A percentile compares a stretch with the other conserved stretches of the same genome.
Conservation (phyloP, 2,797 vertebrate genomes). For the Premnoplex brunnescens region DNA sequence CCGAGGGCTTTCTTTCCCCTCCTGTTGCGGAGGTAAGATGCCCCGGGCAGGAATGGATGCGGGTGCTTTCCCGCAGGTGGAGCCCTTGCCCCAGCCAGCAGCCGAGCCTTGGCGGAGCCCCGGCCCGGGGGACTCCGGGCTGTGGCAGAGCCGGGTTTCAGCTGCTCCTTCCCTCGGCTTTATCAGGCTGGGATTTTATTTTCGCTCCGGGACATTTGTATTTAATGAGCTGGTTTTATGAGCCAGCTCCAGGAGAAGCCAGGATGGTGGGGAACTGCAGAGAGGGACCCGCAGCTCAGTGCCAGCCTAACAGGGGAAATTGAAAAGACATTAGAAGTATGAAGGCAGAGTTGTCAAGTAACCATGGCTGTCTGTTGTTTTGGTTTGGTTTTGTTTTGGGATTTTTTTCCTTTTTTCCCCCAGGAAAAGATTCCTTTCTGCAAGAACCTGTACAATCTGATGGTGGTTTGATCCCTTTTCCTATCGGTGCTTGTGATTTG, state of each 20-base stretch:
- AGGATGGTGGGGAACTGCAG: background rate
- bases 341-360: background rate
- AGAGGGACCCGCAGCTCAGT: background rate
- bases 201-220: background rate
- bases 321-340: background rate
- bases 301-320: background rate
- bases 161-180: background rate
- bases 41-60: background rate
- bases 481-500: accelerated
- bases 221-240: background rate
- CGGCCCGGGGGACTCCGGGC: background rate
- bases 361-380: background rate
- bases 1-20: background rate
- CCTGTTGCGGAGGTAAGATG: accelerated
- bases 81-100: conserved; percentile 67
- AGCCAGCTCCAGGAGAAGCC: background rate
- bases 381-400: too few species aligned
- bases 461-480: background rate
- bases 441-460: background rate
- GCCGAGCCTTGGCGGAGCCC: background rate
- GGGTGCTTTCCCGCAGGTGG: conserved; percentile 65
- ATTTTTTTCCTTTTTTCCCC: too few species aligned
- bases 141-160: background rate
- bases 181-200: background rate
- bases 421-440: background rate